phyloP scores from a whole-genome alignment of 2,797 vertebrate genomes.

The Hapalemur alaotrensis region DNA sequence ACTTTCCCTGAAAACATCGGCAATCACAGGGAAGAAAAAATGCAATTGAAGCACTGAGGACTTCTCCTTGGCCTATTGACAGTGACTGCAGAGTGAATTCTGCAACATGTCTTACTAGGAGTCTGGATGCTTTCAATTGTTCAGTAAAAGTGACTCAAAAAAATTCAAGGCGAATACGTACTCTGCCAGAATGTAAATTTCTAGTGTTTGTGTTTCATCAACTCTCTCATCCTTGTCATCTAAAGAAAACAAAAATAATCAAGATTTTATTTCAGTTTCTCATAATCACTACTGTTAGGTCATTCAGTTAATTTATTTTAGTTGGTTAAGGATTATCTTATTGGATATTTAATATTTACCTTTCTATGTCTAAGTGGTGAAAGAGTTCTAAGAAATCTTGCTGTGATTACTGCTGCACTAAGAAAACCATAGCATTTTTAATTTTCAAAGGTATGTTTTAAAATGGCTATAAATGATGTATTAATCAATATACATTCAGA shows the following conservation, averaged over 20 bases:
- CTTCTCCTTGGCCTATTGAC: constrained; percentile 16
- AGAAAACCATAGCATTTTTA: constrained; percentile 2
- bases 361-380: neutral
- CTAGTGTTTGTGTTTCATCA: neutral
- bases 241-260: constrained; percentile 14
- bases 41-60: neutral
- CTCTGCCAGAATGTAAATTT: neutral
- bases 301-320: neutral
- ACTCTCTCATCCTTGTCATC: neutral
- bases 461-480: neutral
- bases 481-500: neutral
- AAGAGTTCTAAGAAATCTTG: neutral
- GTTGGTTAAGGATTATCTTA: neutral
- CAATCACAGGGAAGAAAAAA: neutral
- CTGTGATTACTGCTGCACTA: neutral
- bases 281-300: neutral
- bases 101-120: constrained; percentile 40
- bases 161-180: constrained; percentile 35
- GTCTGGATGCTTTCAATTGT: constrained; percentile 19
- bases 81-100: constrained; percentile 27
- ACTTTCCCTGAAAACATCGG: constrained; percentile 15
- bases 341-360: neutral
- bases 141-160: constrained; percentile 36
- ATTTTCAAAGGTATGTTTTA: constrained; percentile 24
- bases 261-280: constrained; percentile 47